Evolutionary conservation across 2,797 vertebrate species (phyloP).

Genomic region (Anas georgica): DNA sequence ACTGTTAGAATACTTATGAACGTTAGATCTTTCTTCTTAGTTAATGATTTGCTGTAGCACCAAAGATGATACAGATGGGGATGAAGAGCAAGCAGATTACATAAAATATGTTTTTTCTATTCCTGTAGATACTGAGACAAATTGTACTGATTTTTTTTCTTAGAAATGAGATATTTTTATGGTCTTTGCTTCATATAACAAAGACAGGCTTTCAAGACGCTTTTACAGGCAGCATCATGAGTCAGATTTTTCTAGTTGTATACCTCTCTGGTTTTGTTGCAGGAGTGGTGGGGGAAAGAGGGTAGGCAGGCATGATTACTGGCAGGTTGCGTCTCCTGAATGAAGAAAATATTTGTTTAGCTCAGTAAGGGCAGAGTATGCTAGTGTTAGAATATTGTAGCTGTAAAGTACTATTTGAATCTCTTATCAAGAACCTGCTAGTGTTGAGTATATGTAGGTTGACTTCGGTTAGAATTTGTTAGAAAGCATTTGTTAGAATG

Average conservation of each 20-base stretch:
- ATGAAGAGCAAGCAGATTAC: not conserved
- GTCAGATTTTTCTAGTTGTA: not conserved
- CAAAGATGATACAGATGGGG: not conserved
- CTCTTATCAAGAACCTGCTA: not conserved
- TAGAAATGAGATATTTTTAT: not conserved
- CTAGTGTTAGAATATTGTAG: not conserved
- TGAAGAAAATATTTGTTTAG: not conserved
- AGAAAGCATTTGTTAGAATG: not conserved
- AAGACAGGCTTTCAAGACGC: not conserved
- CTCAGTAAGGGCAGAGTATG: not conserved
- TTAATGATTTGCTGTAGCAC: not conserved
- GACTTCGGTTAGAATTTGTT: not conserved
- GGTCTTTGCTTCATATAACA: not conserved
- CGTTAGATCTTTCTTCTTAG: rapidly evolving
- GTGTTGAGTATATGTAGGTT: not conserved
- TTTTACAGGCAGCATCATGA: not conserved
- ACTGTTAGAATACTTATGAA: not conserved
- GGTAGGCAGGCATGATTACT: not conserved
- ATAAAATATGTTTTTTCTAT: not conserved
- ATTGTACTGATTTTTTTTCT: not conserved
- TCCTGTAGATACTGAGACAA: not conserved
- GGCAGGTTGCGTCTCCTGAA: not conserved
- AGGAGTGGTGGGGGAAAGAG: not conserved
- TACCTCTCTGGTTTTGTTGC: not conserved
- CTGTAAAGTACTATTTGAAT: not conserved